Evolutionary conservation across 2,113 vertebrate species (phyloP), one percentile per base, ranked within the genome.

Genomic region (Isichthys henryi): DNA sequence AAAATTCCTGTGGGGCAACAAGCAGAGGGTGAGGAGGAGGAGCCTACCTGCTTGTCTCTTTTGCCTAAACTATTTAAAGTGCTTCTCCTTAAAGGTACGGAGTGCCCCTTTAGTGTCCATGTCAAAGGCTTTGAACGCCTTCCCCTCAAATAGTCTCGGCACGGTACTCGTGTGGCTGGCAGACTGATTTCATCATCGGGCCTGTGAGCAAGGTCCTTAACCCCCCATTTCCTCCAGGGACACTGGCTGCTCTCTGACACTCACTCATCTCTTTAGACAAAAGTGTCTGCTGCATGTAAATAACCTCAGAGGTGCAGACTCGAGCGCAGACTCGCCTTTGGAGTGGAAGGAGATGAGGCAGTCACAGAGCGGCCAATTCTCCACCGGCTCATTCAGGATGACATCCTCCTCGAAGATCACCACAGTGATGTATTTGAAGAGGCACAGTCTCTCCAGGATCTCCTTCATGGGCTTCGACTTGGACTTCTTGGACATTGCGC

Each of bases 291-390:
- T 1, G 23, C 7, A 27, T 66, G 62, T 66, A 66, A 27, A 66
- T 27, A 11, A 66, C 2, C 23, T 66, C 8, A 27, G 62, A 66
- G 62, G 62, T 27, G n/a, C 62, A 31, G 70, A 5, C 3, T 11
- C 15, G 9, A 31, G 7, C 2, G 15, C 7, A 7, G 35, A 70
- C 91, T 80, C 94, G 97, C 97, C 97, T 97, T 97, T 98, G 91
- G 97, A 98, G 94, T 98, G 97, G 92, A 98, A 98, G 93, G 97
- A 98, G 94, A 98, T 97, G 91, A 98, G 97, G 93, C 97, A 97
- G 92, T 98, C 97, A 88, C 97, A 98, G 89, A 96, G 94, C 23
- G 97, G 97, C 97, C 97, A 98, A 49, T 98, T 97, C 91, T 97
- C 96, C 90, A 97, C 97, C 13, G 96, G 95, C 91, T 97, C 96